Evolutionary conservation across 2,888 invertebrate genomes (phyloP).

Genomic region (Stegana nigrithorax): DNA sequence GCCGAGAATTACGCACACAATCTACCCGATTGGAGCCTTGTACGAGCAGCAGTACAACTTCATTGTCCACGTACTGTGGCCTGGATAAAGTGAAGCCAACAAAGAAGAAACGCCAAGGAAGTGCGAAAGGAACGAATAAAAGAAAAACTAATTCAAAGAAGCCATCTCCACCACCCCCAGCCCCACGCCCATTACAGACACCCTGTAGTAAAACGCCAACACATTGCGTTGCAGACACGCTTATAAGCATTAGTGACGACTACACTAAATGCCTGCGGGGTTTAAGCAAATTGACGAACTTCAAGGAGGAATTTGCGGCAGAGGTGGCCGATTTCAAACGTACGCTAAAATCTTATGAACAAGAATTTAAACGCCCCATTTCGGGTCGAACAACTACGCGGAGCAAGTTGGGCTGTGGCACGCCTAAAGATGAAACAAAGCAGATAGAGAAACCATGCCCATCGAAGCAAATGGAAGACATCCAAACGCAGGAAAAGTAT

Average conservation of each 20-base stretch:
- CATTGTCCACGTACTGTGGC: slow-evolving; percentile 25
- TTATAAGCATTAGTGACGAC: slow-evolving; percentile 45
- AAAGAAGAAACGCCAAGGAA: slow-evolving; percentile 39
- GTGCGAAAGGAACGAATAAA: slow-evolving; percentile 32
- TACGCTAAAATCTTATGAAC: slow-evolving; percentile 48
- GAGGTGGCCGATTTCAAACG: slow-evolving; percentile 54
- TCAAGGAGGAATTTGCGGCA: slow-evolving; percentile 48
- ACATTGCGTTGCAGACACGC: slow-evolving; percentile 12
- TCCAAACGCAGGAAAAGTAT: slow-evolving; percentile 13
- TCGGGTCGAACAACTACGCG: not conserved
- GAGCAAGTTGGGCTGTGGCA: not conserved
- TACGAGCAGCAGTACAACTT: slow-evolving; percentile 19
- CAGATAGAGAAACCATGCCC: slow-evolving; percentile 33
- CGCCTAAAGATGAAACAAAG: slow-evolving; percentile 8
- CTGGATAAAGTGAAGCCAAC: slow-evolving; percentile 19
- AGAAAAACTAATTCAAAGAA: slow-evolving; percentile 30
- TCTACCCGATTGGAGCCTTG: slow-evolving; percentile 36
- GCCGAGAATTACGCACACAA: slow-evolving; percentile 52
- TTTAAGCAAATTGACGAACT: slow-evolving; percentile 44
- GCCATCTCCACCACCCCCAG: not conserved
- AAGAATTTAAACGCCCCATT: slow-evolving; percentile 41
- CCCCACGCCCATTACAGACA: not conserved
- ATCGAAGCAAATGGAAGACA: no score
- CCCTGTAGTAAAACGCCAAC: not conserved
- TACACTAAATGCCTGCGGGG: slow-evolving; percentile 48